Evolutionary conservation across 2,888 invertebrate genomes (phyloP).

Genomic region (Melieria picta): DNA sequence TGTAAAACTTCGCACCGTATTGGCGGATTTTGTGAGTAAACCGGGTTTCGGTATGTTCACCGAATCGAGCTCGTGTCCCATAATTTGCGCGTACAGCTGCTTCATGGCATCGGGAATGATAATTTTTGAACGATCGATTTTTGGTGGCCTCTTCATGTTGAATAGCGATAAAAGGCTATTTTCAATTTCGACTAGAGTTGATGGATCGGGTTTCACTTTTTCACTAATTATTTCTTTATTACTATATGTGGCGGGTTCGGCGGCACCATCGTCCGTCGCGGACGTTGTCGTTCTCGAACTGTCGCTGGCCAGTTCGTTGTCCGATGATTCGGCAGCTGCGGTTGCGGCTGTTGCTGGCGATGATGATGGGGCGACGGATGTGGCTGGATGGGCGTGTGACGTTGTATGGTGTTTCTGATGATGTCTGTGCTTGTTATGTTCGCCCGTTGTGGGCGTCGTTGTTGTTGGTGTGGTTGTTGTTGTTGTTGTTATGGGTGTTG

Average conservation of each 20-base stretch:
- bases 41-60: constrained; percentile 74
- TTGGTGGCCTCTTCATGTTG: constrained; percentile 66
- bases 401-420: constrained; percentile 36
- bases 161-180: constrained; percentile 65
- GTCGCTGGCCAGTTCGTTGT: constrained; percentile 24
- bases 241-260: constrained; percentile 54
- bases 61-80: constrained; percentile 73
- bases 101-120: constrained; percentile 82
- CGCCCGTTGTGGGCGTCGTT: constrained; percentile 40
- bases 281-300: not conserved
- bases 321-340: constrained; percentile 27
- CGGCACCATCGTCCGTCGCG: constrained; percentile 1
- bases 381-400: constrained; percentile 17
- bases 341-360: too few relatives aligned
- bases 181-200: constrained; percentile 67
- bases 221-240: constrained; percentile 59
- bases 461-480: constrained; percentile 39
- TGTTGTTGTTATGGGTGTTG: constrained; percentile 25
- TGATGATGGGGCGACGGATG: not conserved
- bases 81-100: constrained; percentile 78
- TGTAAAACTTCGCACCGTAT: constrained; percentile 85
- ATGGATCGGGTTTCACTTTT: constrained; percentile 62
- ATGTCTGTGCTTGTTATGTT: constrained; percentile 9
- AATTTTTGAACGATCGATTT: constrained; percentile 66
- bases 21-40: constrained; percentile 78